These are phyloP conservation scores for Recurvirostra avosetta DNA, from an alignment of 2,113 vertebrate species.

Conservation along the genomic window DNA sequence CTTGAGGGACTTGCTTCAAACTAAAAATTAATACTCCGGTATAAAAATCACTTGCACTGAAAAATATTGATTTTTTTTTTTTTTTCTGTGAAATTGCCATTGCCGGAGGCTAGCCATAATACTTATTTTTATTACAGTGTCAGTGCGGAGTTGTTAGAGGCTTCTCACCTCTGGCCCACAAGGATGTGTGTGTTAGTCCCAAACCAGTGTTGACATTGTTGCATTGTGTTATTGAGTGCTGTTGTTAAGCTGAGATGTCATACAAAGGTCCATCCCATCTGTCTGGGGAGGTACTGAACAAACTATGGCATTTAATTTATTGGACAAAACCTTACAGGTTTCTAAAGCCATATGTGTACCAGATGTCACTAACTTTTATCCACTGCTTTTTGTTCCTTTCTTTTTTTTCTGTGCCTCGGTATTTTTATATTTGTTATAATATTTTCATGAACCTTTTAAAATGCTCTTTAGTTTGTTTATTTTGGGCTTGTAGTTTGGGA, in stretches of 20 bases:
- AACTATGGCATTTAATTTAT: neutral
- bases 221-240: neutral
- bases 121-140: conserved; percentile 61
- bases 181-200: conserved; percentile 22
- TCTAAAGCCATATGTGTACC: neutral
- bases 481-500: neutral
- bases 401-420: neutral
- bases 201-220: neutral
- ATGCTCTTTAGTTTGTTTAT: neutral
- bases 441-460: neutral
- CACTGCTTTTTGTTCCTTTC: neutral
- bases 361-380: neutral
- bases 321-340: neutral
- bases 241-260: conserved; percentile 38
- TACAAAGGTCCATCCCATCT: neutral
- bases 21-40: neutral
- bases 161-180: conserved; percentile 41
- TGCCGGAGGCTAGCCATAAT: conserved; percentile 37
- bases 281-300: neutral
- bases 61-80: conserved; percentile 31
- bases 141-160: neutral
- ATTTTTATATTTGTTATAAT: neutral
- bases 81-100: conserved; percentile 8
- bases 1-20: neutral
- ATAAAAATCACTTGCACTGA: conserved; percentile 38